Evolutionary conservation across 1,140 invertebrate genomes (phyloP), one percentile per base, ranked within the genome.

Genomic region (Centruroides sculpturatus): DNA sequence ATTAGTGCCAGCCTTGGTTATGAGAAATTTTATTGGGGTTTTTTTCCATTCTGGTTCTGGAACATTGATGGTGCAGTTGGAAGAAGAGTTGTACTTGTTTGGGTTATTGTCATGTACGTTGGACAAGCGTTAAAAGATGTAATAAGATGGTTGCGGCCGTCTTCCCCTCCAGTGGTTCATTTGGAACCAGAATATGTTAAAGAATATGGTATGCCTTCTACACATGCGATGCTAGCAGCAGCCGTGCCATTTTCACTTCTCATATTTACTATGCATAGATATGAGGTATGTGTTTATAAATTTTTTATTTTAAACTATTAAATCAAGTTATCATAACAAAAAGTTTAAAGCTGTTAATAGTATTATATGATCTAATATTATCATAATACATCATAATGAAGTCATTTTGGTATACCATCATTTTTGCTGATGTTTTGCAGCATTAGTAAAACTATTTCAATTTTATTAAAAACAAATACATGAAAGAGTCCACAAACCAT

Each of bases 141-240:
- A 57, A 80, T 94, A 57, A 74, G 82, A 65, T 89, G 86, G 84
- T 87, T 89, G 7, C 78, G 92, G 65, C 91, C 92, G 0, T 76
- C 82, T 0, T 82, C 79, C 64, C 88, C 87, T 55, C 89, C 90
- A 3, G 89, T 87, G 7, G 77, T 86, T 56, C 80, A 85, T 66
- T 72, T 94, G 12, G 89, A 93, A 72, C 80, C 80, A 35, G 92
- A 88, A 78, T 92, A 86, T 86, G 81, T 84, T 1, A 72, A 88
- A 63, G 90, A 94, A 72, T 94, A 91, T 78, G 89, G 89, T 35
- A 91, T 95, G 87, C 90, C 90, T 10, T 93, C 89, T 4, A 93
- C 90, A 3, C 91, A 95, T 77, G 90, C 91, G 4, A 91, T 93
- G 86, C 85, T 92, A 52, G 87, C 83, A 4, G 79, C 89, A 23